Percentiles rank a stretch among this genome's conserved stretches.
These are phyloP conservation scores for Vanessa cardui DNA, from an alignment of 2,888 invertebrate genomes.

Conservation along the genomic window DNA sequence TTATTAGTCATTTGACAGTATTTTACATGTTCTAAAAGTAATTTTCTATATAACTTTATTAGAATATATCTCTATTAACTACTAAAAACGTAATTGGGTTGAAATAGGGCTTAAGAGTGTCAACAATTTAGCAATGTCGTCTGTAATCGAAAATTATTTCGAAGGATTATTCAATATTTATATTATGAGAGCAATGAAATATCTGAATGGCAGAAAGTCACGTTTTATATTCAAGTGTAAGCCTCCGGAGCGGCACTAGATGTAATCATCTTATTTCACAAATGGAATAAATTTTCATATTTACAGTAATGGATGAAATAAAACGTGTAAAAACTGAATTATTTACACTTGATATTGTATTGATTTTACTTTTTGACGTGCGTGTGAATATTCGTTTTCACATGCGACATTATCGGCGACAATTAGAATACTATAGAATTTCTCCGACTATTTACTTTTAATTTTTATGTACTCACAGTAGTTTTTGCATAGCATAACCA, in stretches of 20 bases:
- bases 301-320: constrained; percentile 24
- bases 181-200: constrained; percentile 9
- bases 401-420: background rate
- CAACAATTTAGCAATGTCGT: background rate
- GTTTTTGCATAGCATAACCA: too few relatives aligned
- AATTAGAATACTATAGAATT: too few relatives aligned
- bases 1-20: too few relatives aligned
- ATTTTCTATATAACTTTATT: too few relatives aligned
- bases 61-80: too few relatives aligned
- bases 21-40: too few relatives aligned
- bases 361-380: background rate
- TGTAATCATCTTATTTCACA: constrained; percentile 33
- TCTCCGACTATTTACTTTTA: too few relatives aligned
- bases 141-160: background rate
- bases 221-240: constrained; percentile 31
- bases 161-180: constrained; percentile 7
- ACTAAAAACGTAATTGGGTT: too few relatives aligned
- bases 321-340: constrained; percentile 14
- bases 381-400: background rate
- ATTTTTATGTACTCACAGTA: too few relatives aligned
- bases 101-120: background rate
- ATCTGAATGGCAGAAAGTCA: constrained; percentile 23
- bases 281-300: constrained; percentile 35
- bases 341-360: background rate
- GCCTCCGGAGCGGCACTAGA: constrained; percentile 25